phyloP scores from a whole-genome alignment of 2,113 vertebrate genomes.

The Cinclus mexicanus region DNA sequence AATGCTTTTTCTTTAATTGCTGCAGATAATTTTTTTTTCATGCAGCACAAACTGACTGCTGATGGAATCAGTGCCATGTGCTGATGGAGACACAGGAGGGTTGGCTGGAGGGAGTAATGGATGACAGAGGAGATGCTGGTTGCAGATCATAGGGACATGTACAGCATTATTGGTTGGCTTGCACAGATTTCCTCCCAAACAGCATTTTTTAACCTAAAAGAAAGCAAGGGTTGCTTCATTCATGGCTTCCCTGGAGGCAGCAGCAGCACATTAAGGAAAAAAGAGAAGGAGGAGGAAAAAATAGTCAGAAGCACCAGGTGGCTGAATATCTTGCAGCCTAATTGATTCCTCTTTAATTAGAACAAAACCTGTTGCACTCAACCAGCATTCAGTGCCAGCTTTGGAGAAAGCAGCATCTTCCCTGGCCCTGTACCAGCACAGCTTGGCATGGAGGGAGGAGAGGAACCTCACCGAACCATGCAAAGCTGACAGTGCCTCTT shows the following conservation, averaged over 20 bases:
- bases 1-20: background rate
- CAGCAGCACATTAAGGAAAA: constrained; percentile 10
- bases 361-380: constrained; percentile 40
- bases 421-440: background rate
- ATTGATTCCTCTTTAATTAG: constrained; percentile 66
- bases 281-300: constrained; percentile 31
- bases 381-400: background rate
- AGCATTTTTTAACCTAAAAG: constrained; percentile 24
- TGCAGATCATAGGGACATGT: background rate
- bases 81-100: background rate
- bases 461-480: background rate
- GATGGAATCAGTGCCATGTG: background rate
- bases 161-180: background rate
- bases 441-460: background rate
- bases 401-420: background rate
- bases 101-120: background rate
- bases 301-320: constrained; percentile 51
- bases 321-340: constrained; percentile 37
- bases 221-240: constrained; percentile 14
- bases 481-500: background rate
- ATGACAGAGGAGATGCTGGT: background rate
- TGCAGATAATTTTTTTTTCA: background rate
- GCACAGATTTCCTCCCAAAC: background rate
- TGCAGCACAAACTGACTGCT: background rate
- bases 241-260: constrained; percentile 55